phyloP scores from a whole-genome alignment of 2,888 invertebrate genomes.

The Marasmarcha lunaedactyla region DNA sequence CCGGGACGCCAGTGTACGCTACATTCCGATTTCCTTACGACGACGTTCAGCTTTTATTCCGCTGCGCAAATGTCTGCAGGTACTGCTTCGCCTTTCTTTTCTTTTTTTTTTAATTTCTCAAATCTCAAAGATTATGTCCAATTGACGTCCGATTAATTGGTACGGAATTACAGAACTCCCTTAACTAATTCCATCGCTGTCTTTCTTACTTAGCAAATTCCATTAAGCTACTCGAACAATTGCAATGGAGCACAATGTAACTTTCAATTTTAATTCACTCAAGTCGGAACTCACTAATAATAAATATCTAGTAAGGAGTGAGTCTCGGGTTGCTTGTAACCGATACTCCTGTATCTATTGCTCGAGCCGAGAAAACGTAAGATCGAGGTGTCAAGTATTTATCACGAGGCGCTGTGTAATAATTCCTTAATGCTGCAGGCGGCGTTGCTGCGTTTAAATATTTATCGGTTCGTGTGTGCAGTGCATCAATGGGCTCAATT shows the following conservation, averaged over 20 bases:
- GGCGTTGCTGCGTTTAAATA: conserved; percentile 8
- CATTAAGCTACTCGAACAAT: too few relatives aligned
- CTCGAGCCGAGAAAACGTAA: too few relatives aligned
- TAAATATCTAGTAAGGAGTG: too few relatives aligned
- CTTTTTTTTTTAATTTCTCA: conserved; percentile 15
- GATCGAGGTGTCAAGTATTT: too few relatives aligned
- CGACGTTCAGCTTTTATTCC: background rate
- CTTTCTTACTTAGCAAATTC: conserved; percentile 5
- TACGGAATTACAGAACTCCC: conserved; percentile 26
- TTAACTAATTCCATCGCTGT: conserved; percentile 13
- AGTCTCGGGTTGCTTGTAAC: too few relatives aligned
- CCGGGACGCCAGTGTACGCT: conserved; percentile 21
- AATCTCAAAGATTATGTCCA: conserved; percentile 26
- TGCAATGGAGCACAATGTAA: too few relatives aligned
- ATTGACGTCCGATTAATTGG: conserved; percentile 37
- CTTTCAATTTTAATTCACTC: too few relatives aligned
- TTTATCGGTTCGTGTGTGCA: conserved; percentile 16
- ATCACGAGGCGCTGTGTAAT: background rate
- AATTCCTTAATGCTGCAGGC: background rate
- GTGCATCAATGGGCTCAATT: conserved; percentile 3
- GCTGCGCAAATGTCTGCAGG: conserved; percentile 19
- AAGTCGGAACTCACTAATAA: too few relatives aligned
- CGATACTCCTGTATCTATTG: too few relatives aligned
- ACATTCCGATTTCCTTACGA: conserved; percentile 1
- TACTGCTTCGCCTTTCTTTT: too few relatives aligned